A percentile compares a stretch with the other conserved stretches of the same genome.
These are phyloP conservation scores for Papilio polyxenes DNA, from an alignment of 1,140 invertebrate genomes.

Conservation along the genomic window DNA sequence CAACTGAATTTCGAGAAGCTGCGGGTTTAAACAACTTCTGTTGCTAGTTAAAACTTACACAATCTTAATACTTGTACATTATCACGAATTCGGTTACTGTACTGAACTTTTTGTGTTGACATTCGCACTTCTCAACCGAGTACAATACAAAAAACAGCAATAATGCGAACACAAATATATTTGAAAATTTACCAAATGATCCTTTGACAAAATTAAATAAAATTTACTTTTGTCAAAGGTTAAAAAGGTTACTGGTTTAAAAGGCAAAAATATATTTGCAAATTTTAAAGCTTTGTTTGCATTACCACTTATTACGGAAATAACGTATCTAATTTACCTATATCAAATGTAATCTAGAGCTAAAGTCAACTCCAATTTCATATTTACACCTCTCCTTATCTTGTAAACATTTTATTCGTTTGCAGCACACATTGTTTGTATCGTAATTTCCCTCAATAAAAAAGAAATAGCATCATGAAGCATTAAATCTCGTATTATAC, in stretches of 20 bases:
- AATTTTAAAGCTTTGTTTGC: too few relatives aligned
- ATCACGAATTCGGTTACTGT: not conserved
- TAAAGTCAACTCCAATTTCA: not conserved
- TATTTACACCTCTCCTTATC: not conserved
- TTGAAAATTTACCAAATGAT: too few relatives aligned
- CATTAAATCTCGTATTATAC: conserved; percentile 15
- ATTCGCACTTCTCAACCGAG: not conserved
- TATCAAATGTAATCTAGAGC: not conserved
- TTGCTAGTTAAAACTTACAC: conserved; percentile 9
- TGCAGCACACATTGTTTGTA: not conserved
- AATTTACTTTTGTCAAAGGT: too few relatives aligned
- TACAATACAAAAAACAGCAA: not conserved
- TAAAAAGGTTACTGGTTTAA: too few relatives aligned
- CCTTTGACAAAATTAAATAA: too few relatives aligned
- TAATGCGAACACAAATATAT: too few relatives aligned
- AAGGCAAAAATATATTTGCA: too few relatives aligned
- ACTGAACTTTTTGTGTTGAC: not conserved
- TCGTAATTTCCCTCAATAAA: conserved; percentile 6
- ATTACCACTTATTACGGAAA: too few relatives aligned
- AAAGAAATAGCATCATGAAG: conserved; percentile 10
- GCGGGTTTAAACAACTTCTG: not conserved
- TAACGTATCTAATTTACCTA: not conserved
- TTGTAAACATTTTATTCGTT: not conserved
- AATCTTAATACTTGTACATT: not conserved
- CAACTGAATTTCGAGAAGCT: not conserved